A percentile compares a stretch with the other conserved stretches of the same genome.
phyloP scores from a whole-genome alignment of 2,113 vertebrate genomes.

The Microcebus ravelobensis region DNA sequence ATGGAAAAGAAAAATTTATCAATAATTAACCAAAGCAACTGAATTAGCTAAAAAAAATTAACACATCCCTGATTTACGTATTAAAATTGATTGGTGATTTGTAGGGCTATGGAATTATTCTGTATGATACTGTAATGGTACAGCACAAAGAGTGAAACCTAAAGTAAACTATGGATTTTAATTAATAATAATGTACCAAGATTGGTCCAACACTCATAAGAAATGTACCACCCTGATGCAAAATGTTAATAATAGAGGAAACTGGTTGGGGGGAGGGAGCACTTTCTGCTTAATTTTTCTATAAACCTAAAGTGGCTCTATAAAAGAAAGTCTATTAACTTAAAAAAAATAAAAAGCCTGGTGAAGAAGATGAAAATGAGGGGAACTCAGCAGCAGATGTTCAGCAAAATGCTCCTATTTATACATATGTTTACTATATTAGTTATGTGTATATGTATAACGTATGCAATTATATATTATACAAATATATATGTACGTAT shows the following conservation, averaged over 20 bases:
- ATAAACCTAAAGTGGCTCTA: background rate
- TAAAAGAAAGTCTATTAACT: constrained; percentile 1
- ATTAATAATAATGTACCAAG: background rate
- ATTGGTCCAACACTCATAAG: background rate
- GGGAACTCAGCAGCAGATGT: background rate
- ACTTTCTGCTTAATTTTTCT: background rate
- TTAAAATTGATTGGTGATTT: constrained; percentile 11
- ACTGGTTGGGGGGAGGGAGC: background rate
- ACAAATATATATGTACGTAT: background rate
- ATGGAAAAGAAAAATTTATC: constrained; percentile 16
- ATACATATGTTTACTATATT: too few relatives aligned
- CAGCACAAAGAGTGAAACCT: background rate
- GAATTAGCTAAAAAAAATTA: background rate
- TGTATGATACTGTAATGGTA: background rate
- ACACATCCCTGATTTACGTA: background rate
- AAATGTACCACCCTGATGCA: background rate
- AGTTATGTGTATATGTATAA: background rate
- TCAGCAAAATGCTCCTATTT: background rate
- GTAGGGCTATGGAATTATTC: background rate
- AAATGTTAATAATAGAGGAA: background rate
- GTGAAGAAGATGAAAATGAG: background rate
- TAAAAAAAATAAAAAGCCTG: background rate
- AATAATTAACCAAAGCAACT: constrained; percentile 22
- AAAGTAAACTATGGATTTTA: background rate
- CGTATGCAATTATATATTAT: background rate